Base-by-base conservation (phyloP, 2,797 vertebrate genomes). In the Champsocephalus gunnari region DNA sequence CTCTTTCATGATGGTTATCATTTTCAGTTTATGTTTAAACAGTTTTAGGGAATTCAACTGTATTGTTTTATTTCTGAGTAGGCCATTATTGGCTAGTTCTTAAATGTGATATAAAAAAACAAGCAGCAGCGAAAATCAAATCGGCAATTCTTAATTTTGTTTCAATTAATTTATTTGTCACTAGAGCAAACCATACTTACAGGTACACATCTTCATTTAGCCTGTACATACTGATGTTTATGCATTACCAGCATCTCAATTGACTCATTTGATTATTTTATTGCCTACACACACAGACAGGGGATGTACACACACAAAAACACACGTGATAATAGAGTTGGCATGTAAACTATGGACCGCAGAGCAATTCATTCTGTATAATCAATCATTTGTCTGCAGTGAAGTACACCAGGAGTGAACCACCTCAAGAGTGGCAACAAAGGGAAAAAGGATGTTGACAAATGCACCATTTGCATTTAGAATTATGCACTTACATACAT, bases 381-480 rank as follows among this genome's bases (percentile, higher is more conserved):
- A 78, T 64, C 43, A 75, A 34, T 59, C 12, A 71, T 56, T 57
- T 32, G 28, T 17, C 51, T 62, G 55, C 21, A 51, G 9, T 50
- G 9, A 62, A 16, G 17, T 47, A 43, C 28, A 34, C 41, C 4
- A 5, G 21, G 8, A 48, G 4, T 56, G 1, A 75, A 19, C 59
- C 32, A 54, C 5, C 10, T 21, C 10, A 19, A 58, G 7, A 21
- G 6, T n/a, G 24, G 60, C 16, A 5, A 58, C 10, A 60, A 59
- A 48, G 16, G 13, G 3, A 19, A 38, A 17, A 9, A 0, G 17
- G 12, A 55, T n/a, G 51, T 48, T 32, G 12, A 71, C 16, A 19
- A 10, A 51, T 24, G 12, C 45, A n/a, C 9, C 28, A 32, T 62
- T 64, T 54, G 34, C 24, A n/a, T 56, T n/a, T 6, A 3, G 57